Base-by-base conservation (phyloP, 23 tunicate genomes). In the Trididemnum clinides region DNA sequence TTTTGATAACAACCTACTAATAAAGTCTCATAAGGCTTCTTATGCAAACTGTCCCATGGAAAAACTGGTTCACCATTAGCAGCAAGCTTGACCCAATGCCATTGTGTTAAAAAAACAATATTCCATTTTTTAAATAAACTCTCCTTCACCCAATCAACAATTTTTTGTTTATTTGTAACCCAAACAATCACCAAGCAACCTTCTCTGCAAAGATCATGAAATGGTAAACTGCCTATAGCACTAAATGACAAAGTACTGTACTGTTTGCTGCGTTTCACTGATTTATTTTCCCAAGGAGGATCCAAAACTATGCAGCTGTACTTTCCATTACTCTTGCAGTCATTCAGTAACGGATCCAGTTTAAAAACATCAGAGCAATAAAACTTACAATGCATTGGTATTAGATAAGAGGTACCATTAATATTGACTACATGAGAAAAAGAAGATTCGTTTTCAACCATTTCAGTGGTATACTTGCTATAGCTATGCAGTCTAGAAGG, bases 241-340 rank as follows among this genome's bases (percentile, higher is more conserved):
- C 81, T 82, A 64, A 89, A 81, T 19, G 86, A 31, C 23, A 94
- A 66, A 82, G 95, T 85, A 15, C 38, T 1, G 58, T 94, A 94
- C 62, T 85, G 89, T 64, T 51, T 72, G 15, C 98, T 93, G 27
- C 98, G 78, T 82, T 85, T 85, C 1, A 81, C 98, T 22, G 98
- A 94, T 69, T 94, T 94, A 58, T 94, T 94, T 59, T 89, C 87
- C 98, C 98, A 94, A 35, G 94, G 98, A 33, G 98, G 94, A 54
- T 94, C 98, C 65, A 89, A 34, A 5, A 94, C 80, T 37, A 94
- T 76, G 64, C 93, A 80, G 44, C 81, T 59, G 82, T 33, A 94
- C 27, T 86, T 86, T n/a, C 87, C 93, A 58, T 78, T 51, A 22
- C 1, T 30, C 57, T 87, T 28, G 58, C 88, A 82, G 1, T 83